A percentile compares a stretch with the other conserved stretches of the same genome.
These are phyloP conservation scores for Tethya wilhelma DNA, from an alignment of 37 sponge, comb jelly and placozoan genomes.

Conservation along the genomic window DNA sequence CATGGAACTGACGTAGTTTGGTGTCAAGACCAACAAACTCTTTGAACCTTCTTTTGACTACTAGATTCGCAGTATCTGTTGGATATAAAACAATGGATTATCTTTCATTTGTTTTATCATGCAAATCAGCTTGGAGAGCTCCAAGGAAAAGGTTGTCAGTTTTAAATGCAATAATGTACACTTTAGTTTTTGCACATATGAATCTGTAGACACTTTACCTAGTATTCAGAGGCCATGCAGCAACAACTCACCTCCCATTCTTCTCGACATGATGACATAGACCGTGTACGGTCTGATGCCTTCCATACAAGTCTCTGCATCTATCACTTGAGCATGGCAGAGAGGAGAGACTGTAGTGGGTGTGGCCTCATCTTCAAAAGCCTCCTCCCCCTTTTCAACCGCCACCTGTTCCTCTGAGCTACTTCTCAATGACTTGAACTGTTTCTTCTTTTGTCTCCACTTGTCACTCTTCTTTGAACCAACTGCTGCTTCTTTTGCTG, in stretches of 20 bases:
- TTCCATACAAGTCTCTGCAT: slow-evolving; percentile 24
- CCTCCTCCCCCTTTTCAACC: neutral
- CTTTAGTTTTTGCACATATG: neutral
- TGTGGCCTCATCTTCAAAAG: neutral
- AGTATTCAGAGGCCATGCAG: neutral
- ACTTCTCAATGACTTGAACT: neutral
- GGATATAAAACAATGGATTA: neutral
- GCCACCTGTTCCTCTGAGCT: neutral
- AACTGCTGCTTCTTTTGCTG: neutral
- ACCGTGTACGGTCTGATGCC: slow-evolving; percentile 43
- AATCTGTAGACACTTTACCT: neutral
- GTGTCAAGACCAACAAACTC: slow-evolving; percentile 70
- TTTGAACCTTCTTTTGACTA: slow-evolving; percentile 45
- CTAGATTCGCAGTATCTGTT: neutral
- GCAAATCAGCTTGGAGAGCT: neutral
- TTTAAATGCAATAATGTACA: neutral
- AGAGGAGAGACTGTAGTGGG: slow-evolving; percentile 1
- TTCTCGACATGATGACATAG: slow-evolving; percentile 34
- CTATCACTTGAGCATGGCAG: slow-evolving; percentile 35
- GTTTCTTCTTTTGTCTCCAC: slow-evolving; percentile 15
- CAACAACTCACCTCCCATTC: slow-evolving; percentile 11
- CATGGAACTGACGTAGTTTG: slow-evolving; percentile 62
- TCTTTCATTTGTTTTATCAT: neutral
- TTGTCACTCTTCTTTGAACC: neutral
- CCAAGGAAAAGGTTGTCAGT: neutral